These are phyloP conservation scores for Tethya wilhelma DNA, from an alignment of 37 sponge, comb jelly and placozoan species.

Conservation along the genomic window DNA sequence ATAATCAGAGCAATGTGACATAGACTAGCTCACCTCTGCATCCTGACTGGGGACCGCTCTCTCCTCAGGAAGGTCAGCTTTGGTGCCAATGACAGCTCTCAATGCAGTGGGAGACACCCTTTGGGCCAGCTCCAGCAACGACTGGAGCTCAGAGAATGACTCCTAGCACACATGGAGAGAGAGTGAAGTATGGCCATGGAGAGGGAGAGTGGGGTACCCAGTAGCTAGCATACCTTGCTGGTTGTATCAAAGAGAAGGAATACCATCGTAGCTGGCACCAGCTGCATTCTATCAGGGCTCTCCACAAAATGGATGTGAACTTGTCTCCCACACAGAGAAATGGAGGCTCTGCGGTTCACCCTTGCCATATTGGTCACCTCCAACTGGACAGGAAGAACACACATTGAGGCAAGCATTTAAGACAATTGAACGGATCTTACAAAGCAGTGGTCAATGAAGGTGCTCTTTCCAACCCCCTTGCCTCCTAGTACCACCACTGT, in stretches of 20 bases:
- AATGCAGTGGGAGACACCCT: constrained; percentile 38
- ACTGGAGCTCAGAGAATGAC: constrained; percentile 10
- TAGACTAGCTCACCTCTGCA: constrained; percentile 28
- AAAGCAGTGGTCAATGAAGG: constrained; percentile 52
- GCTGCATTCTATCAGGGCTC: constrained; percentile 14
- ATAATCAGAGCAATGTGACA: neutral
- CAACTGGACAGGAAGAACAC: neutral
- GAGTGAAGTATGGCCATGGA: neutral
- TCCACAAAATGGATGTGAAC: constrained; percentile 24
- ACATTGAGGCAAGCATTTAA: neutral
- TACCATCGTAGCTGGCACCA: constrained; percentile 22
- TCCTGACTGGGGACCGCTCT: constrained; percentile 17
- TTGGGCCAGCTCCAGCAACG: constrained; percentile 31
- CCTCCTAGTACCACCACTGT: constrained; percentile 54
- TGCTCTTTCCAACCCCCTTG: constrained; percentile 63
- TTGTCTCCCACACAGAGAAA: constrained; percentile 15
- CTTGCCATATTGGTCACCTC: neutral
- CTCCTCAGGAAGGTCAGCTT: constrained; percentile 20
- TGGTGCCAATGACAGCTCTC: constrained; percentile 44
- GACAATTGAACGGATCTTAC: constrained; percentile 2
- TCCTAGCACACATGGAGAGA: constrained; percentile 14
- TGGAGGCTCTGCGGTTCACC: neutral
- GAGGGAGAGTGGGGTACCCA: neutral
- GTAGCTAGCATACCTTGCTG: constrained; percentile 15
- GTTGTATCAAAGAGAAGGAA: constrained; percentile 67